Conservation (phyloP, 2,888 invertebrate genomes). For the Leptarthrus brevirostris region DNA sequence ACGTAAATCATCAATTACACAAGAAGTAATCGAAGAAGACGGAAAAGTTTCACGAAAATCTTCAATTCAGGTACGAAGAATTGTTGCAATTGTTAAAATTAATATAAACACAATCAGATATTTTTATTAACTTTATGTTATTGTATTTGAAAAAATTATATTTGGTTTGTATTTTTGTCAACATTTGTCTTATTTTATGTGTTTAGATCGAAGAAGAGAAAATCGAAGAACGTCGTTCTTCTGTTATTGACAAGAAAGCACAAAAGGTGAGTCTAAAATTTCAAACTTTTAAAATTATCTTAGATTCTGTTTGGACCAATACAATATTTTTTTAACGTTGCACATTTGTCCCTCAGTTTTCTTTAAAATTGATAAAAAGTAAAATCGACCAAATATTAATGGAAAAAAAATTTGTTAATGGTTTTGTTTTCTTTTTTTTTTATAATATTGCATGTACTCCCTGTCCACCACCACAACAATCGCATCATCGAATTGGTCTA, state of each 20-base stretch:
- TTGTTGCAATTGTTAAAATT: not conserved
- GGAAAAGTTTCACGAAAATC: slow-evolving; percentile 61
- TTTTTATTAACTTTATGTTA: no score
- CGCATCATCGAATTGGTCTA: no score
- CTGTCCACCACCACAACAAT: not conserved
- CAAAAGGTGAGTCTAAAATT: slow-evolving; percentile 59
- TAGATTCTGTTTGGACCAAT: no score
- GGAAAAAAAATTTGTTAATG: no score
- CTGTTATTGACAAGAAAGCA: slow-evolving; percentile 62
- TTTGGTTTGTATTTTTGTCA: no score
- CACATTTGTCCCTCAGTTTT: not conserved
- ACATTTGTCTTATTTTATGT: no score
- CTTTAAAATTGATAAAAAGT: no score
- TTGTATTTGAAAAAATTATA: no score
- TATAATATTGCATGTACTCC: not conserved
- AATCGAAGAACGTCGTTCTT: slow-evolving; percentile 61
- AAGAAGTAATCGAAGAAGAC: slow-evolving; percentile 58
- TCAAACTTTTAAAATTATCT: no score
- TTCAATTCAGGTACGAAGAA: slow-evolving; percentile 60
- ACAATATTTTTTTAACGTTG: not conserved
- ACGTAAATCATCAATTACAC: slow-evolving; percentile 59
- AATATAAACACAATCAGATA: not conserved
- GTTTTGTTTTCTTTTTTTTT: not conserved
- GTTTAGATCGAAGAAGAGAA: slow-evolving; percentile 59
- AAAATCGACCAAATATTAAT: no score